These are phyloP conservation scores for Collichthys lucidus DNA, from an alignment of 2,113 vertebrate genomes.

Conservation along the genomic window DNA sequence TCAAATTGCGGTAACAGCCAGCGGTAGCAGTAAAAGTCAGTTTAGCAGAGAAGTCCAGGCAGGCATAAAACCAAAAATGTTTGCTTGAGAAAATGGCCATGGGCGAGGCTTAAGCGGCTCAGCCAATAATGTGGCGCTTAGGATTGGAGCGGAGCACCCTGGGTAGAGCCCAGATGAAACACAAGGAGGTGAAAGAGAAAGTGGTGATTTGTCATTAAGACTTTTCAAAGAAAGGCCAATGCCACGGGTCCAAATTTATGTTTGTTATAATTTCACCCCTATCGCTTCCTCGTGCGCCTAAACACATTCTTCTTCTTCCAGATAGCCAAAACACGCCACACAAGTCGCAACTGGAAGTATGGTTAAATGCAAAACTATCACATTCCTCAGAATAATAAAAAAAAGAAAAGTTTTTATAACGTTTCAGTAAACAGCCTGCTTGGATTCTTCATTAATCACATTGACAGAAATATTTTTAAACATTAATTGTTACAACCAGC, in stretches of 20 bases:
- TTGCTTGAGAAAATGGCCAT: conserved; percentile 64
- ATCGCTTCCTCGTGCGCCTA: conserved; percentile 40
- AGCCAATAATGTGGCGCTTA: conserved; percentile 71
- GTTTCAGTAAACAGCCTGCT: not conserved
- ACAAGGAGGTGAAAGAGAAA: conserved; percentile 80
- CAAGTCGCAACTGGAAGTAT: conserved; percentile 21
- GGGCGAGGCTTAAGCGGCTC: conserved; percentile 66
- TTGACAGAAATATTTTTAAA: conserved; percentile 30
- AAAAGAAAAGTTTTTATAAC: conserved; percentile 10
- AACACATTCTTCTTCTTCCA: conserved; percentile 60
- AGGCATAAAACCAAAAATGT: conserved; percentile 65
- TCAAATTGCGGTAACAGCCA: conserved; percentile 40
- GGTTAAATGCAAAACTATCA: conserved; percentile 38
- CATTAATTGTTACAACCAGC: not conserved
- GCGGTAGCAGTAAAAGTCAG: conserved; percentile 33
- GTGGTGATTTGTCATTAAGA: conserved; percentile 84
- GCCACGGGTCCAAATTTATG: conserved; percentile 80
- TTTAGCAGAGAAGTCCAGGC: conserved; percentile 61
- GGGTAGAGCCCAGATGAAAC: conserved; percentile 77
- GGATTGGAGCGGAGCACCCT: conserved; percentile 68
- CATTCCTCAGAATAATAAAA: not conserved
- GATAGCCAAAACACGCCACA: conserved; percentile 39
- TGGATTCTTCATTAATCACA: conserved; percentile 31
- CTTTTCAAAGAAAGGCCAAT: conserved; percentile 79
- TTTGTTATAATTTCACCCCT: conserved; percentile 72